These are phyloP conservation scores for Salvelinus sp. DNA, from an alignment of 2,113 vertebrate genomes.

Conservation along the genomic window DNA sequence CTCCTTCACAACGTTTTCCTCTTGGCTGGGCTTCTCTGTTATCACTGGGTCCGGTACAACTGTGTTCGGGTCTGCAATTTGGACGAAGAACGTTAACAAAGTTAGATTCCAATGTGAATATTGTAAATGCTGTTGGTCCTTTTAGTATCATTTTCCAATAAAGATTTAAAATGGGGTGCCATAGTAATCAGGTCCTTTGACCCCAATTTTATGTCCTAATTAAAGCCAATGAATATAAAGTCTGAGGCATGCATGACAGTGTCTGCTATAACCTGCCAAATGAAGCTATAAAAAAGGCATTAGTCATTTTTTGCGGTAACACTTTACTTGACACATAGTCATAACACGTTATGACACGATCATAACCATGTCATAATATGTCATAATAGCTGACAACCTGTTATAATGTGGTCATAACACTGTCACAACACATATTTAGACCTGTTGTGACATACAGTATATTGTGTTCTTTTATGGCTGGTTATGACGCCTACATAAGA, in stretches of 20 bases:
- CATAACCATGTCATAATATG: too few species aligned
- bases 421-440: too few species aligned
- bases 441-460: too few species aligned
- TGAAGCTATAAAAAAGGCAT: neutral
- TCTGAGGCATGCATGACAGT: neutral
- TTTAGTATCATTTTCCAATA: neutral
- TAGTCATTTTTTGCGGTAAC: neutral
- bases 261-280: neutral
- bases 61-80: constrained; percentile 73
- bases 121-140: neutral
- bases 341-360: too few species aligned
- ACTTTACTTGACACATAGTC: too few species aligned
- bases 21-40: constrained; percentile 77
- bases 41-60: constrained; percentile 74
- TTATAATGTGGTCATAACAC: too few species aligned
- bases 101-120: neutral
- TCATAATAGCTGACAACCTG: too few species aligned
- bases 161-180: neutral
- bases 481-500: too few species aligned
- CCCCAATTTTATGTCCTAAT: neutral
- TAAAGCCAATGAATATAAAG: neutral
- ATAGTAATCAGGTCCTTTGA: neutral
- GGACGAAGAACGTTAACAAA: too few species aligned
- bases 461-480: too few species aligned
- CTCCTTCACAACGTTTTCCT: constrained; percentile 72